These are phyloP conservation scores for Phrixothrix hirtus DNA, from an alignment of 2,888 invertebrate genomes.

Conservation along the genomic window DNA sequence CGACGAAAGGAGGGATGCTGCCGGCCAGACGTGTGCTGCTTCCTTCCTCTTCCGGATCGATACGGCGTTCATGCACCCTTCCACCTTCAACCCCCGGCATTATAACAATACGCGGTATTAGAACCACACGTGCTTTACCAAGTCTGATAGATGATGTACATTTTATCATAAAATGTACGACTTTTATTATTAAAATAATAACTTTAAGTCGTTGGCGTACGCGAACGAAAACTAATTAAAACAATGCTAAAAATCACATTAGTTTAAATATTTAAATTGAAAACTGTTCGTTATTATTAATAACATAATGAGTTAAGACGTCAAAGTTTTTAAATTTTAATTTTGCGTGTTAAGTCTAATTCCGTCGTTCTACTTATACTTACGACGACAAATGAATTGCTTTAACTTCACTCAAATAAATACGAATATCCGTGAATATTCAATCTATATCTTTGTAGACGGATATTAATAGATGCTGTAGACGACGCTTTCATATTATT, in stretches of 20 bases:
- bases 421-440: no score
- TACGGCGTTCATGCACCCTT: conserved; percentile 32
- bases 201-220: no score
- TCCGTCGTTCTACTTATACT: no score
- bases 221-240: no score
- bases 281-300: no score
- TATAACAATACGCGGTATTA: conserved; percentile 29
- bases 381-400: no score
- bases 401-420: no score
- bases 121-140: conserved; percentile 24
- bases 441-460: neutral
- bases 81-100: conserved; percentile 33
- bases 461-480: neutral
- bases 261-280: no score
- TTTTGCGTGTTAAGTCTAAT: no score
- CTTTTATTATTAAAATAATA: neutral
- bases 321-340: no score
- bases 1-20: conserved; percentile 38
- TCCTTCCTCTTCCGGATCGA: conserved; percentile 39
- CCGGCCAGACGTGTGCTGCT: conserved; percentile 38
- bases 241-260: no score
- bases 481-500: conserved; percentile 4
- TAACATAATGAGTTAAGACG: no score
- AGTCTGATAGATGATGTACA: neutral
- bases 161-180: neutral